Percentiles rank a stretch among this genome's conserved stretches.
phyloP scores from a whole-genome alignment of 2,888 invertebrate genomes.

The Rotaria socialis region DNA sequence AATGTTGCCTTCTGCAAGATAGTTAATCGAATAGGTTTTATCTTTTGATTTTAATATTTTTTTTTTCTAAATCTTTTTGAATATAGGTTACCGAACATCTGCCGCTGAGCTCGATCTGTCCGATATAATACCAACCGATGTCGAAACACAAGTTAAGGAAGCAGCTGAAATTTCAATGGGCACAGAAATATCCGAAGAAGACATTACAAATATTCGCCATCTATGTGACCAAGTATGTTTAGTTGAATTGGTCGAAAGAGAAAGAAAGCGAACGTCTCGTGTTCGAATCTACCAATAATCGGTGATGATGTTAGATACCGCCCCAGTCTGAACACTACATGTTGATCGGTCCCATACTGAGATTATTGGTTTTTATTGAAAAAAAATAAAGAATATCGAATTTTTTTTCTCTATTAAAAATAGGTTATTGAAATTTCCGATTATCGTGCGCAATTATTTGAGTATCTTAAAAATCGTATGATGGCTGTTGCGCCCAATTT shows the following conservation, averaged over 20 bases:
- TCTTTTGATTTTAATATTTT: conserved; percentile 47
- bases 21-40: conserved; percentile 53
- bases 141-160: conserved; percentile 86
- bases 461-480: conserved; percentile 90
- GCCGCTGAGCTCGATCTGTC: conserved; percentile 78
- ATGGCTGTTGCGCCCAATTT: conserved; percentile 96
- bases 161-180: conserved; percentile 99
- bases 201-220: conserved; percentile 82
- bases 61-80: background rate
- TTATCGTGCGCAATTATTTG: conserved; percentile 82
- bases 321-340: conserved; percentile 18
- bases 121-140: conserved; percentile 82
- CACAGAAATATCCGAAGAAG: conserved; percentile 93
- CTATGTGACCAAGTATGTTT: conserved; percentile 75
- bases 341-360: conserved; percentile 14
- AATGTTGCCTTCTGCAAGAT: conserved; percentile 79
- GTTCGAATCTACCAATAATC: conserved; percentile 31
- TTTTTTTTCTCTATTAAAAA: too few species aligned
- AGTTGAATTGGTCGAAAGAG: background rate
- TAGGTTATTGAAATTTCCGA: conserved; percentile 80
- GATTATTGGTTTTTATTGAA: conserved; percentile 9
- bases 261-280: background rate
- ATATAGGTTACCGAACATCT: conserved; percentile 74
- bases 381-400: background rate
- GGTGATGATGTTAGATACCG: conserved; percentile 15